Percentiles rank a stretch among this genome's conserved stretches.
These are phyloP conservation scores for Helarctos malayanus DNA, from an alignment of 2,797 vertebrate genomes.

Conservation along the genomic window DNA sequence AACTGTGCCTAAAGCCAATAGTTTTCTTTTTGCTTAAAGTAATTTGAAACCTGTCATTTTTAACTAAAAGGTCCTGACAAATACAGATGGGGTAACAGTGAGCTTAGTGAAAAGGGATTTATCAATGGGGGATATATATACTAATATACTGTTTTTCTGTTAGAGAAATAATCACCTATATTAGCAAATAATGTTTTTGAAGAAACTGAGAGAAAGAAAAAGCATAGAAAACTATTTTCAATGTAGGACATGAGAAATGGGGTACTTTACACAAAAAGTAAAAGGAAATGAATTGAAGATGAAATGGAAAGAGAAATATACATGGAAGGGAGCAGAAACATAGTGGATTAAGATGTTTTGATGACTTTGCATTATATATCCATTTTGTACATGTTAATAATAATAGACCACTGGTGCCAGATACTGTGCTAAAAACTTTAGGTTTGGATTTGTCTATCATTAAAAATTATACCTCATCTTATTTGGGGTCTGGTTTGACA, in stretches of 20 bases:
- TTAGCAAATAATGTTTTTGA: neutral
- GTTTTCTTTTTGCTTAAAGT: constrained; percentile 12
- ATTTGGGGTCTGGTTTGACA: neutral
- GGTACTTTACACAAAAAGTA: neutral
- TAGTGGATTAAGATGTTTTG: neutral
- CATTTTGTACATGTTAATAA: neutral
- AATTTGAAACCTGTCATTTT: constrained; percentile 30
- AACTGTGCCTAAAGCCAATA: neutral
- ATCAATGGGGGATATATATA: neutral
- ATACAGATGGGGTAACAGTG: neutral
- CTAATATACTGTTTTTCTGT: neutral
- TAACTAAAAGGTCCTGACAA: neutral
- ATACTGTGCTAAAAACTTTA: neutral
- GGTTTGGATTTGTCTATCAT: constrained; percentile 1
- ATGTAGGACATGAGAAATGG: neutral
- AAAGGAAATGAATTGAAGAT: neutral
- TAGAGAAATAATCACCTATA: neutral
- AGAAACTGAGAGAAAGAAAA: constrained; percentile 23
- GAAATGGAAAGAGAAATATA: neutral
- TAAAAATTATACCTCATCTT: constrained; percentile 1
- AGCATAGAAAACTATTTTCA: constrained; percentile 17
- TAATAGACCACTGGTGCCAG: neutral
- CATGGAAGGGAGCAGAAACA: neutral
- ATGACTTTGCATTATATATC: neutral
- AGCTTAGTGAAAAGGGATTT: neutral